Evolutionary conservation across 2,888 invertebrate genomes (phyloP), one percentile per base, ranked within the genome.

Genomic region (Lochmaea crataegi): DNA sequence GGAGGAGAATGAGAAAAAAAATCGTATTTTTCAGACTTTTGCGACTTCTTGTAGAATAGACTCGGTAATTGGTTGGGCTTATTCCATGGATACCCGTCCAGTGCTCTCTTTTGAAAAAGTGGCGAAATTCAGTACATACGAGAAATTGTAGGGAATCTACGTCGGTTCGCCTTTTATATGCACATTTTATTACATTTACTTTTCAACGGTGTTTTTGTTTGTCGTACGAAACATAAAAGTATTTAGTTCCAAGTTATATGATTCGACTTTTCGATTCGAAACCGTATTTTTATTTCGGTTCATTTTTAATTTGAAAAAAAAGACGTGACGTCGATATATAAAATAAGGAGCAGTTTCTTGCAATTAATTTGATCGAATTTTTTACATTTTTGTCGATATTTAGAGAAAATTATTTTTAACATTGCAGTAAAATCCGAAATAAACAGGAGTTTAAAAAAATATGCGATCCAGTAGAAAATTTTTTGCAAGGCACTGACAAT

Each of bases 1-100:
- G 32, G 68, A 56, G 61, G 42, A 58, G 48, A 48, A 5, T 48
- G 57, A 58, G 61, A 70, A 74, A 42, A 66, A 51, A 67, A 58
- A 68, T 26, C 42, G 60, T 68, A 68, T 68, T 68, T 68, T 61
- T 61, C 41, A 48, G n/a, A 61, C 61, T 76, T 76, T 73, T 76
- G 72, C 69, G 76, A 74, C 72, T 76, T 76, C 76, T 61, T 56
- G 41, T 42, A 73, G 58, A 73, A 73, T 66, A 58, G 69, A 65
- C 74, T 53, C 65, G 64, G 68, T 76, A 76, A 76, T 76, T 76
- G 76, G 71, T 68, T 65, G 69, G 68, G 71, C 71, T 45, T 67
- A 71, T 68, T 32, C 72, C 48, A 76, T 65, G 73, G 78, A 80
- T 78, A 75, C 80, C 80, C 63, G 68, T 76, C 72, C 75, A 77